A percentile compares a stretch with the other conserved stretches of the same genome.
Evolutionary conservation across 2,888 invertebrate genomes (phyloP).

Genomic region (Copidosoma aretas): DNA sequence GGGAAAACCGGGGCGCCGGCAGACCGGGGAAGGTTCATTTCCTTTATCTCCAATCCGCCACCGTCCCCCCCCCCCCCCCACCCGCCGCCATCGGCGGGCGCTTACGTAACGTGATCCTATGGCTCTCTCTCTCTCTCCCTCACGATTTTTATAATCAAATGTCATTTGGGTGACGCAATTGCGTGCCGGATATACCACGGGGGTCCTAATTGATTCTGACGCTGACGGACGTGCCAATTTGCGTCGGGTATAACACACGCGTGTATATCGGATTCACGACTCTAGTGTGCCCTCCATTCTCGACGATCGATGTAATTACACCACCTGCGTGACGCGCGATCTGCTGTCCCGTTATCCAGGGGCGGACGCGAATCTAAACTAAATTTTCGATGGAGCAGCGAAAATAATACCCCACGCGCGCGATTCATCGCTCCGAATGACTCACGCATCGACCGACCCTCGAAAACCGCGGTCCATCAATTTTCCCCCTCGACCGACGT

Average conservation of each 20-base stretch:
- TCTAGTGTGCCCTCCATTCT: too few relatives aligned
- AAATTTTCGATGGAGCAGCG: too few relatives aligned
- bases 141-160: slow-evolving; percentile 21
- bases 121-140: not conserved
- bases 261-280: not conserved
- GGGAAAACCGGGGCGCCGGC: too few relatives aligned
- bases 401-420: too few relatives aligned
- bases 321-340: too few relatives aligned
- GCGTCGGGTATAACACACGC: not conserved
- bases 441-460: too few relatives aligned
- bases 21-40: too few relatives aligned
- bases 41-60: slow-evolving; percentile 38
- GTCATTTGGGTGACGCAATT: slow-evolving; percentile 6
- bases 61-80: slow-evolving; percentile 13
- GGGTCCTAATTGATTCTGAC: not conserved
- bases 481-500: not conserved
- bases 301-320: too few relatives aligned
- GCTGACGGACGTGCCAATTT: not conserved
- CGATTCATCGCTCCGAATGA: too few relatives aligned
- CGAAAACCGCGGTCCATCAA: not conserved
- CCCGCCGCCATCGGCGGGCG: not conserved
- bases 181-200: slow-evolving; percentile 3
- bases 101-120: not conserved
- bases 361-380: too few relatives aligned
- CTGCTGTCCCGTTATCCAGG: too few relatives aligned